These are phyloP conservation scores for Myopa tessellatipennis DNA, from an alignment of 2,888 invertebrate species.

Conservation along the genomic window DNA sequence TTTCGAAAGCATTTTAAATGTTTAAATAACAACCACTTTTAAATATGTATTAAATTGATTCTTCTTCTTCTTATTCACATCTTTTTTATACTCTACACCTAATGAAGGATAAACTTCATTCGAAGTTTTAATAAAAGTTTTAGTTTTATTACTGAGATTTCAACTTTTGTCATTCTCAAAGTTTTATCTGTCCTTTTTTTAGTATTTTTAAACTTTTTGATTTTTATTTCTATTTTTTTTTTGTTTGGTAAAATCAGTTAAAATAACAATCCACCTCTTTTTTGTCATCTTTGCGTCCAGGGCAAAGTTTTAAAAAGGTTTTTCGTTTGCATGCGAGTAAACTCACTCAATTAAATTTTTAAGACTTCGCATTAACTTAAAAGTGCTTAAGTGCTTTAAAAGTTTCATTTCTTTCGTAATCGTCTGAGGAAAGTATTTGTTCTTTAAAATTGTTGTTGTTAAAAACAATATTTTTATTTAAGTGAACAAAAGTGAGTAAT, in stretches of 20 bases:
- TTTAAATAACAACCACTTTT: slow-evolving; percentile 38
- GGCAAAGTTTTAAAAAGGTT: slow-evolving; percentile 41
- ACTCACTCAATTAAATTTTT: neutral
- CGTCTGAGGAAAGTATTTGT: slow-evolving; percentile 47
- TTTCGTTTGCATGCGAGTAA: slow-evolving; percentile 3
- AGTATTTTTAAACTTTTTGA: neutral
- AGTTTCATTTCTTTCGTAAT: slow-evolving; percentile 28
- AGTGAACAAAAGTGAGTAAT: neutral
- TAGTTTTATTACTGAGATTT: no score
- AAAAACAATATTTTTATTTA: slow-evolving; percentile 49
- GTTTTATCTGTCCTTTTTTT: neutral
- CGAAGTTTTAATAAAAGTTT: no score
- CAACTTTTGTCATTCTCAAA: no score
- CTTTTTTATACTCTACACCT: neutral
- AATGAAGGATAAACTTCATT: neutral
- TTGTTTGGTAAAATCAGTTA: no score
- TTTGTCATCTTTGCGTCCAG: slow-evolving; percentile 12
- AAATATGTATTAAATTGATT: slow-evolving; percentile 34
- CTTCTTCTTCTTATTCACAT: neutral
- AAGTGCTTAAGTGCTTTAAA: slow-evolving; percentile 41
- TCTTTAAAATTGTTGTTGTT: slow-evolving; percentile 50
- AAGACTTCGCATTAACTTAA: neutral
- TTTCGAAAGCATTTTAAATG: slow-evolving; percentile 13
- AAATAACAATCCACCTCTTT: slow-evolving; percentile 1
- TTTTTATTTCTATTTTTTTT: neutral